These are phyloP conservation scores for Panzeria rudis DNA, from an alignment of 2,888 invertebrate genomes.

Conservation along the genomic window DNA sequence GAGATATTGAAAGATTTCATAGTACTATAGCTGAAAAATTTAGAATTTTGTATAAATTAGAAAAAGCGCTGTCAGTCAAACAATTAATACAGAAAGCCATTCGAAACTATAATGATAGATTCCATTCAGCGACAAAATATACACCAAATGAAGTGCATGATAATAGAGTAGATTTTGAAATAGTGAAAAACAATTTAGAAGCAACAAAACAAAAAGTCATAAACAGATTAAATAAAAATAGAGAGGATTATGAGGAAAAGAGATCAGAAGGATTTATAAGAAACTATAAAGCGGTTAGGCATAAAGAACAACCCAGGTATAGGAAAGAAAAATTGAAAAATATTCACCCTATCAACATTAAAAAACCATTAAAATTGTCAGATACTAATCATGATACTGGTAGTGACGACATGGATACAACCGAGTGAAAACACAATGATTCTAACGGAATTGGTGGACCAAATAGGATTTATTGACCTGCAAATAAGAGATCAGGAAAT, in stretches of 20 bases:
- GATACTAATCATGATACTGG: no score
- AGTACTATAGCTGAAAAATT: no score
- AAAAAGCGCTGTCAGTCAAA: conserved; percentile 36
- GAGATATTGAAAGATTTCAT: conserved; percentile 69
- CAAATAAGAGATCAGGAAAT: neutral
- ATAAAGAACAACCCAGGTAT: conserved; percentile 63
- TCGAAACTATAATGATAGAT: conserved; percentile 70
- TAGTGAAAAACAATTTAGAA: conserved; percentile 44
- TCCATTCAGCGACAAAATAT: conserved; percentile 68
- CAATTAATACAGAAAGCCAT: conserved; percentile 62
- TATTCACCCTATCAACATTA: neutral
- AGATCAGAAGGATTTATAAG: conserved; percentile 16
- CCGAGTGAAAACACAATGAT: no score
- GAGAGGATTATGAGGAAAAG: neutral
- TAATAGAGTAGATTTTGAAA: conserved; percentile 55
- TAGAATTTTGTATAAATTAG: conserved; percentile 23
- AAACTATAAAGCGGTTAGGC: conserved; percentile 50
- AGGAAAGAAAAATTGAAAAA: conserved; percentile 37
- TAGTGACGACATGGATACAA: no score
- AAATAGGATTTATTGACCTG: no score
- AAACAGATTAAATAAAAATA: no score
- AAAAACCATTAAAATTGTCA: no score
- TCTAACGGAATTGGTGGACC: no score
- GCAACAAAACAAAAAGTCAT: neutral
- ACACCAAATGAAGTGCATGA: conserved; percentile 64